phyloP scores from a whole-genome alignment of 2,113 vertebrate genomes.

The Sceloporus undulatus region DNA sequence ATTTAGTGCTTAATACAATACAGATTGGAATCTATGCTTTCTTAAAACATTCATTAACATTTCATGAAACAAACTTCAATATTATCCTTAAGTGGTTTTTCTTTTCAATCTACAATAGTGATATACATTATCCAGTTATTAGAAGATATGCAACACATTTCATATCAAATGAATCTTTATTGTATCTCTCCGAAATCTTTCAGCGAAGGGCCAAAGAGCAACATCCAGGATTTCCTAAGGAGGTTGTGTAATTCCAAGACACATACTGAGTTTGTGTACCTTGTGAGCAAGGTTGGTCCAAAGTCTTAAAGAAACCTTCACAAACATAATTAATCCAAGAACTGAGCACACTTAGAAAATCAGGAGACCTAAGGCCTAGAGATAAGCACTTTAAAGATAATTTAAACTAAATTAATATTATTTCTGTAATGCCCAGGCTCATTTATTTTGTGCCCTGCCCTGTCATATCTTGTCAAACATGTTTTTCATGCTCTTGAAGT shows the following conservation, averaged over 20 bases:
- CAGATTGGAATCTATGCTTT: slow-evolving; percentile 52
- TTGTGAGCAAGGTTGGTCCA: slow-evolving; percentile 32
- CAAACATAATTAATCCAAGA: slow-evolving; percentile 38
- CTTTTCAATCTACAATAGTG: slow-evolving; percentile 42
- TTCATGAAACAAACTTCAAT: slow-evolving; percentile 66
- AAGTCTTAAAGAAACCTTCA: slow-evolving; percentile 9
- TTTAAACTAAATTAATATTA: not conserved
- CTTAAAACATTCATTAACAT: slow-evolving; percentile 70
- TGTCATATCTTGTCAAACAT: not conserved
- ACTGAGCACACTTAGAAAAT: slow-evolving; percentile 18
- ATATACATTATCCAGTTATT: slow-evolving; percentile 43
- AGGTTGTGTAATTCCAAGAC: not conserved
- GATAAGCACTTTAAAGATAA: not conserved
- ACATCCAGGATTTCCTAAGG: slow-evolving; percentile 26
- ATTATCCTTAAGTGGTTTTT: slow-evolving; percentile 31
- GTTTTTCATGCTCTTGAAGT: not conserved
- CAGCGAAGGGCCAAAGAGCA: not conserved
- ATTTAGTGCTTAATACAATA: slow-evolving; percentile 63
- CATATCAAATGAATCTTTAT: slow-evolving; percentile 29
- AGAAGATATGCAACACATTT: slow-evolving; percentile 57
- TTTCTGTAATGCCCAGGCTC: not conserved
- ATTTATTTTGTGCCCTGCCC: not conserved
- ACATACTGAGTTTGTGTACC: slow-evolving; percentile 19
- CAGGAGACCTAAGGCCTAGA: not conserved
- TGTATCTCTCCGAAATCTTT: not conserved